Evolutionary conservation across 2,888 invertebrate genomes (phyloP).

Genomic region (Halictus quadricinctus): DNA sequence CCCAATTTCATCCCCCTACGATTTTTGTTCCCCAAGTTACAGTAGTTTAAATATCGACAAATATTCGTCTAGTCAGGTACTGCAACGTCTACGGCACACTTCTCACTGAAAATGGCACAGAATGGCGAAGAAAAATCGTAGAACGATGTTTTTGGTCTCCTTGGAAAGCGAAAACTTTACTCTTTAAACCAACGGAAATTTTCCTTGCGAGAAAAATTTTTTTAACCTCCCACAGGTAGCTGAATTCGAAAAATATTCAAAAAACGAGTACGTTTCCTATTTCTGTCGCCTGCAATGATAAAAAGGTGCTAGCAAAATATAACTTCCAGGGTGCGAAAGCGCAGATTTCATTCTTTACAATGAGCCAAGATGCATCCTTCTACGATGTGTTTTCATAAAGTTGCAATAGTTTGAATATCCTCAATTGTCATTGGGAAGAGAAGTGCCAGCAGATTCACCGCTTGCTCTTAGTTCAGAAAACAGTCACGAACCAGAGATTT

Average conservation of each 20-base stretch:
- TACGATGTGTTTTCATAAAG: background rate
- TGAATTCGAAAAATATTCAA: background rate
- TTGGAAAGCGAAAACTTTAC: background rate
- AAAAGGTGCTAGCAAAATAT: background rate
- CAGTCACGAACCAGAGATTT: background rate
- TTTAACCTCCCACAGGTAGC: background rate
- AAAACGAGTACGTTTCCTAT: background rate
- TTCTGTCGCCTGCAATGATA: background rate
- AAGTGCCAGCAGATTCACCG: background rate
- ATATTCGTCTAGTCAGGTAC: background rate
- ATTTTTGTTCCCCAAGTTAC: background rate
- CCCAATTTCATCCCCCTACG: background rate
- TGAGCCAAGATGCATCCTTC: accelerated
- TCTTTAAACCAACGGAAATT: accelerated
- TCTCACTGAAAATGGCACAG: accelerated
- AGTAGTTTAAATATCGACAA: background rate
- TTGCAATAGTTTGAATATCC: background rate
- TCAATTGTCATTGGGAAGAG: background rate
- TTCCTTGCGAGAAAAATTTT: background rate
- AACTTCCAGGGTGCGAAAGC: accelerated
- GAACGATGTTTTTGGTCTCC: too few relatives aligned
- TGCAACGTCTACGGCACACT: too few relatives aligned
- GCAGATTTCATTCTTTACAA: background rate
- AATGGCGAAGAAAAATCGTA: background rate
- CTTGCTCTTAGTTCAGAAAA: background rate